Conservation (phyloP, 2,113 vertebrate genomes). For the Patagioenas fasciata region DNA sequence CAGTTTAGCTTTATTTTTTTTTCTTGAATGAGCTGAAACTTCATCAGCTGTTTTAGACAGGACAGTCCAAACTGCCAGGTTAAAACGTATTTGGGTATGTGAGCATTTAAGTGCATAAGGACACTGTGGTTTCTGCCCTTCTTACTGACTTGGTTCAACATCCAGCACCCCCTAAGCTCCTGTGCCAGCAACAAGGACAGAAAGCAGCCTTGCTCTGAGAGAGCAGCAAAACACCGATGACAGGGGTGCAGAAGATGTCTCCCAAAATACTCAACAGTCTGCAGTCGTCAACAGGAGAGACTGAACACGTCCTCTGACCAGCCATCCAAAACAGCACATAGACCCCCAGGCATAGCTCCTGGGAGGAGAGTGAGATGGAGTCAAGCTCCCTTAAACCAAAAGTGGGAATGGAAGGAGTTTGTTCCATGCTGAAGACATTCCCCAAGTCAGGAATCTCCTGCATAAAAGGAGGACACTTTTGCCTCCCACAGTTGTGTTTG, state of each 20-base stretch:
- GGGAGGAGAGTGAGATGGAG: background rate
- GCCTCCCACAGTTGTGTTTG: background rate
- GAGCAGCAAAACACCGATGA: background rate
- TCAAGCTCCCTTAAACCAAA: background rate
- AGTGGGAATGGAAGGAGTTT: background rate
- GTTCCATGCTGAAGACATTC: background rate
- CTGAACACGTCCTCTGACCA: background rate
- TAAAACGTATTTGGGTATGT: background rate
- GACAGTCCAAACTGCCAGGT: background rate
- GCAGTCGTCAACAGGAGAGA: background rate
- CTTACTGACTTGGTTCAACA: background rate
- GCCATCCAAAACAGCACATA: background rate
- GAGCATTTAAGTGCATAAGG: background rate
- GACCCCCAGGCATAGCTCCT: background rate
- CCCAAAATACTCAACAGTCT: background rate
- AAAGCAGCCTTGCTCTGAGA: background rate
- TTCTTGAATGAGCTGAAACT: background rate
- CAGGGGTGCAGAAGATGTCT: background rate
- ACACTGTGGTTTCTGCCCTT: background rate
- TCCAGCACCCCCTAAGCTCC: background rate
- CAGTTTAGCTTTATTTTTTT: background rate
- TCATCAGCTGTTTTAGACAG: background rate
- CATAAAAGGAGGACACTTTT: background rate
- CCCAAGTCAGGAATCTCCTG: background rate
- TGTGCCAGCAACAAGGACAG: background rate